Conservation (phyloP, 2,797 vertebrate species). For the Chelon auratus region DNA sequence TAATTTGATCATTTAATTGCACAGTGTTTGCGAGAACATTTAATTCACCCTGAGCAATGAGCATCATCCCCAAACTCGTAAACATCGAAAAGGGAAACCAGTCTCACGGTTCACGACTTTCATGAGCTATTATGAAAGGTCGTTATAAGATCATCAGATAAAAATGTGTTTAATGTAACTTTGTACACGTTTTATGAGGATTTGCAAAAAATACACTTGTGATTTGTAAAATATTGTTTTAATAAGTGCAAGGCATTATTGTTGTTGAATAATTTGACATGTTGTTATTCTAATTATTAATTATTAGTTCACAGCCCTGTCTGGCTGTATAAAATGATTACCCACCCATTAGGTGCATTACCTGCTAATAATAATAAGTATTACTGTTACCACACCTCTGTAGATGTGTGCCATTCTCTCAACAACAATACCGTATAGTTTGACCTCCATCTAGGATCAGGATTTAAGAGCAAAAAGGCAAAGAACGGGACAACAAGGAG, state of each 20-base stretch:
- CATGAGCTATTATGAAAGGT: background rate
- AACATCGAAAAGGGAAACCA: background rate
- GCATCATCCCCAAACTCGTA: background rate
- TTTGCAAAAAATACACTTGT: background rate
- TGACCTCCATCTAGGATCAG: constrained; percentile 20
- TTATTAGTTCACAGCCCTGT: background rate
- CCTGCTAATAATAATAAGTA: background rate
- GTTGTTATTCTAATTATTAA: background rate
- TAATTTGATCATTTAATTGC: background rate
- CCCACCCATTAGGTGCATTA: background rate
- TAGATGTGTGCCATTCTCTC: constrained; percentile 30
- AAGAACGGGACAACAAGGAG: constrained; percentile 51
- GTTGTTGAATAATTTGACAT: background rate
- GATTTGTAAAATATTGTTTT: background rate
- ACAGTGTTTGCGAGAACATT: background rate
- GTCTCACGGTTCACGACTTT: background rate
- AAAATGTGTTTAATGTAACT: background rate
- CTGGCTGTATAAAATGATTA: background rate
- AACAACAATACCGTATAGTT: constrained; percentile 21
- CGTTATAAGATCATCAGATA: background rate
- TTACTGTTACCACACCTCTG: constrained; percentile 31
- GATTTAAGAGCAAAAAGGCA: constrained; percentile 38
- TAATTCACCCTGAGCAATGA: background rate
- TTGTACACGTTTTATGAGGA: background rate
- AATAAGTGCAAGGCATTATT: background rate